phyloP scores from a whole-genome alignment of 2,797 vertebrate genomes.

The Threskiornis aethiopicus region DNA sequence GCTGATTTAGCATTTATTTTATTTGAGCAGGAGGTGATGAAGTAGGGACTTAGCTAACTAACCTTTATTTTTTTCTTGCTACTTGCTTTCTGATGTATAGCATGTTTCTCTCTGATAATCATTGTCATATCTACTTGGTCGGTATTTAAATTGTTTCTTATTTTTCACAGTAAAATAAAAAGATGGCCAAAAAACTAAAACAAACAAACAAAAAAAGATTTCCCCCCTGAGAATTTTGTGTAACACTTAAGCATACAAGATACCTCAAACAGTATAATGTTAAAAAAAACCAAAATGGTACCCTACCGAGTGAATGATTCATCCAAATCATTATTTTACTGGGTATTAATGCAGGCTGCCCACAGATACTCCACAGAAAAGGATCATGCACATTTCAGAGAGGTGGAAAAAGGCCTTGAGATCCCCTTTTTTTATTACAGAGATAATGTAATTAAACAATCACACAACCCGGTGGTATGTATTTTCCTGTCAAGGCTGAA shows the following conservation, averaged over 20 bases:
- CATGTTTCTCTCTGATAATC: neutral
- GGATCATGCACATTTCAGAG: neutral
- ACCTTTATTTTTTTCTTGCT: neutral
- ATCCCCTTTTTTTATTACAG: neutral
- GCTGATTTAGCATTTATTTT: constrained; percentile 16
- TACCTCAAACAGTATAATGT: neutral
- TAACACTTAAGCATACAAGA: neutral
- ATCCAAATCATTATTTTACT: neutral
- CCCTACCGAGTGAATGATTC: neutral
- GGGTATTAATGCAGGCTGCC: neutral
- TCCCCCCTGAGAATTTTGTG: neutral
- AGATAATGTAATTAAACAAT: neutral
- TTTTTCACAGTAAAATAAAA: neutral
- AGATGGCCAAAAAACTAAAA: neutral
- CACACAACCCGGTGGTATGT: neutral
- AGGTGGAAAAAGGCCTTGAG: neutral
- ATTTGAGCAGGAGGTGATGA: neutral
- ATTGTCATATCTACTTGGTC: neutral
- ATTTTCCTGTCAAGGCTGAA: neutral
- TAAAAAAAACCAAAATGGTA: neutral
- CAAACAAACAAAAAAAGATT: neutral
- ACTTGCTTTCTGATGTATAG: neutral
- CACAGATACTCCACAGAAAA: neutral
- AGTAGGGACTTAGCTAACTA: neutral
- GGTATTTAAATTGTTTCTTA: neutral